Evolutionary conservation across 2,113 vertebrate species (phyloP).

Genomic region (Oreotrochilus melanogaster): DNA sequence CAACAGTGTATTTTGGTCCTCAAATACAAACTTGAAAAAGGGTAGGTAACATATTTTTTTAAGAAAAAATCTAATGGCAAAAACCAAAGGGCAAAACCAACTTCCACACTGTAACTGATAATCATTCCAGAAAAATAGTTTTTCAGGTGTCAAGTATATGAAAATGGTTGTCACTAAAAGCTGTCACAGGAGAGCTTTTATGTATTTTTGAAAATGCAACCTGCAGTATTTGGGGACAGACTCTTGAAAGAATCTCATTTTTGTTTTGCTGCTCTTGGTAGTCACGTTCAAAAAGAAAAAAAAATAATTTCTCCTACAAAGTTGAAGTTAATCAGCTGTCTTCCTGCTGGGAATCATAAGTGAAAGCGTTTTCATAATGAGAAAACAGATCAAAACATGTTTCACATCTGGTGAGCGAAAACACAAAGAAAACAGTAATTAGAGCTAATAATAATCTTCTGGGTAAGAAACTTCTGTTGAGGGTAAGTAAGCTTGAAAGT

Average conservation of each 20-base stretch:
- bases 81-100: neutral
- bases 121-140: neutral
- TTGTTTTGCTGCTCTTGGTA: neutral
- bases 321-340: constrained; percentile 1
- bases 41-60: neutral
- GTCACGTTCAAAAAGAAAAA: neutral
- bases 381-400: constrained; percentile 41
- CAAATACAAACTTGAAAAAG: neutral
- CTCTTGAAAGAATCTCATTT: neutral
- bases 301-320: neutral
- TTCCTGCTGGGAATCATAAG: constrained; percentile 15
- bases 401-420: neutral
- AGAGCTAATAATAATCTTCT: neutral
- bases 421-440: neutral
- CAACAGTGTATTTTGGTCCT: neutral
- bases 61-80: neutral
- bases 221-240: neutral
- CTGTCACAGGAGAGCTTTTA: neutral
- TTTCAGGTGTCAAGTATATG: neutral
- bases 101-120: neutral
- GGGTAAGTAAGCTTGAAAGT: neutral
- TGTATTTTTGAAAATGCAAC: neutral
- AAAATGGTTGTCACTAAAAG: neutral
- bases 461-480: neutral
- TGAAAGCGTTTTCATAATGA: constrained; percentile 1